Percentiles rank a stretch among this genome's conserved stretches.
These are phyloP conservation scores for Drosophila koepferae DNA, from an alignment of 2,888 invertebrate species.

Conservation along the genomic window DNA sequence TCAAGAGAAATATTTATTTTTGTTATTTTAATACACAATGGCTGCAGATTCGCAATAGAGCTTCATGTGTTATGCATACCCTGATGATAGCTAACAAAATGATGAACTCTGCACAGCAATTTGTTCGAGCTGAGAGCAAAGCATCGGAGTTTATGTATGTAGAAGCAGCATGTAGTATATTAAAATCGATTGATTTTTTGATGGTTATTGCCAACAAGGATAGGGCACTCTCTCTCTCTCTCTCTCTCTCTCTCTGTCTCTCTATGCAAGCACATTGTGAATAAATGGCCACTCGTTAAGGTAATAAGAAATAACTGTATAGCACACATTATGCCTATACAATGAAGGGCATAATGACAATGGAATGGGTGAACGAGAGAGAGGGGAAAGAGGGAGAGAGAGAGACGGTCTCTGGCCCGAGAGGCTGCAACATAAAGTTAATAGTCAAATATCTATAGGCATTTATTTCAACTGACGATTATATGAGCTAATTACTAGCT, in stretches of 20 bases:
- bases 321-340: constrained; percentile 53
- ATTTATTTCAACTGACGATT: constrained; percentile 11
- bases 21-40: not conserved
- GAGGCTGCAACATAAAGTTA: constrained; percentile 9
- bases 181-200: constrained; percentile 67
- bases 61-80: not conserved
- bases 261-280: constrained; percentile 31
- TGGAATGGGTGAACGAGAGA: not conserved
- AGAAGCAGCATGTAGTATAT: constrained; percentile 39
- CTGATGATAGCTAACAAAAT: constrained; percentile 6
- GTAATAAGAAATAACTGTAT: constrained; percentile 71
- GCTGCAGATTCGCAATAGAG: not conserved
- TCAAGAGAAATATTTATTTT: not conserved
- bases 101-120: constrained; percentile 7
- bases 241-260: no score
- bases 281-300: constrained; percentile 53
- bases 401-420: not conserved
- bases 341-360: constrained; percentile 35
- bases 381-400: not conserved
- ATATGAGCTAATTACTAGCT: constrained; percentile 49
- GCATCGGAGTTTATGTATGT: constrained; percentile 19
- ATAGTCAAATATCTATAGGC: not conserved
- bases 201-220: constrained; percentile 43
- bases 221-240: not conserved
- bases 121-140: constrained; percentile 7